A percentile compares a stretch with the other conserved stretches of the same genome.
Conservation (phyloP, 1,140 invertebrate species). For the Macrosteles quadrilineatus region DNA sequence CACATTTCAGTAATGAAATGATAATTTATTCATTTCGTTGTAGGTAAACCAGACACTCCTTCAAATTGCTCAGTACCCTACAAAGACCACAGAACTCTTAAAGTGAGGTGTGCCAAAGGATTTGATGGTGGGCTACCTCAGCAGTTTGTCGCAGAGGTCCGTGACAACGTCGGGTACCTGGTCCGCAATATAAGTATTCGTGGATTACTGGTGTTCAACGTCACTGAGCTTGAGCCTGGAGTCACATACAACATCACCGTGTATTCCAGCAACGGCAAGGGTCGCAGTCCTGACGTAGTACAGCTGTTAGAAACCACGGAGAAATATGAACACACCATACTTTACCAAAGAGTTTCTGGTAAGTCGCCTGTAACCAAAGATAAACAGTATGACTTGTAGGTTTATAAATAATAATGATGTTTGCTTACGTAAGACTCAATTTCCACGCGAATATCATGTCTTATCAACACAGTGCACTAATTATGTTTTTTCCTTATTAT, state of each 20-base stretch:
- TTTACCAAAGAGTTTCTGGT: constrained; percentile 13
- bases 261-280: constrained; percentile 60
- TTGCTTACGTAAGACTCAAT: too few relatives aligned
- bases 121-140: constrained; percentile 56
- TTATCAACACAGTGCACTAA: too few relatives aligned
- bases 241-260: constrained; percentile 53
- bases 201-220: constrained; percentile 37
- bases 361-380: too few relatives aligned
- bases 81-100: constrained; percentile 53
- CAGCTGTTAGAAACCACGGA: background rate
- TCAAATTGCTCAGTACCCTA: constrained; percentile 53
- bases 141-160: constrained; percentile 53
- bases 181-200: constrained; percentile 47
- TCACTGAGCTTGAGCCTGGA: constrained; percentile 50
- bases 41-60: constrained; percentile 54
- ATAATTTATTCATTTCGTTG: constrained; percentile 10
- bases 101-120: constrained; percentile 53
- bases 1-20: background rate
- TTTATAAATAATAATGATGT: too few relatives aligned
- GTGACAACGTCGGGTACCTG: constrained; percentile 36
- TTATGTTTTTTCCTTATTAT: too few relatives aligned
- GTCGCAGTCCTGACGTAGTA: constrained; percentile 46
- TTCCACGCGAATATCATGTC: too few relatives aligned
- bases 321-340: constrained; percentile 15
- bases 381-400: too few relatives aligned